Percentiles rank a stretch among this genome's conserved stretches.
Conservation (phyloP, 2,797 vertebrate genomes). For the Anguilla obscura region DNA sequence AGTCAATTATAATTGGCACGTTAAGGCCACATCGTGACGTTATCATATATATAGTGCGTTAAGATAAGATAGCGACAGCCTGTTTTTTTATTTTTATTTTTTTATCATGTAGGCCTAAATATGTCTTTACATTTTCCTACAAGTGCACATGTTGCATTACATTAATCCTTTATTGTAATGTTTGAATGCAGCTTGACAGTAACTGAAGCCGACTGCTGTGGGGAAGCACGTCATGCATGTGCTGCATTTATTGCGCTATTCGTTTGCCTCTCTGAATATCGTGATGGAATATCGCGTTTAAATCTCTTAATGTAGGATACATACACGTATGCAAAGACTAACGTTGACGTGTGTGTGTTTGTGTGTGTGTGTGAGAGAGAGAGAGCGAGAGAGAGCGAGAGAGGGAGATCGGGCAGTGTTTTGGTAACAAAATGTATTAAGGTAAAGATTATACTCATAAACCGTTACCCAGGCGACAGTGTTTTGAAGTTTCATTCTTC, state of each 20-base stretch:
- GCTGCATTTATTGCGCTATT: background rate
- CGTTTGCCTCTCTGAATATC: background rate
- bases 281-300: background rate
- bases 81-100: background rate
- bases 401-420: background rate
- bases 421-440: background rate
- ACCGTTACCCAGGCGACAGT: background rate
- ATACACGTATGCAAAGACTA: background rate
- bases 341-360: background rate
- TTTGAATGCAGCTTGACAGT: background rate
- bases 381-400: background rate
- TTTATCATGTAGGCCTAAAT: background rate
- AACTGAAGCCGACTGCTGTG: background rate
- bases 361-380: background rate
- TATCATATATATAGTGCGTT: background rate
- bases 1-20: background rate
- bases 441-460: background rate
- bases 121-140: background rate
- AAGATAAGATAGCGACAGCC: background rate
- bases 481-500: background rate
- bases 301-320: background rate
- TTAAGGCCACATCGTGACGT: background rate
- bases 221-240: background rate
- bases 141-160: background rate
- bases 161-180: background rate